Conservation (phyloP, 1,140 invertebrate species). For the Ladona fulva region DNA sequence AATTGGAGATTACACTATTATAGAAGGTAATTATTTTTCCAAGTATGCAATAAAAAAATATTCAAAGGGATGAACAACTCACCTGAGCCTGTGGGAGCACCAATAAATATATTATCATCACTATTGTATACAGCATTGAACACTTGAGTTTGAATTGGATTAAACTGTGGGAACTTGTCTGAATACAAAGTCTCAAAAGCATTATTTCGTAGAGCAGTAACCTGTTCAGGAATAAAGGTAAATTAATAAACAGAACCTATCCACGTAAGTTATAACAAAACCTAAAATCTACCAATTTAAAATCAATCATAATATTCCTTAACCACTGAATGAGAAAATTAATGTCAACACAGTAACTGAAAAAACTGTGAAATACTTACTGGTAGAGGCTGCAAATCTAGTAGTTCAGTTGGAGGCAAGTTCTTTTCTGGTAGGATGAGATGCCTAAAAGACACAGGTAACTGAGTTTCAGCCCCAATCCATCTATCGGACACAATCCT, state of each 20-base stretch:
- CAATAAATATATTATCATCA: conserved; percentile 97
- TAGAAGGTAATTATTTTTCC: background rate
- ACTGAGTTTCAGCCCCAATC: conserved; percentile 89
- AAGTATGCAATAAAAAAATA: background rate
- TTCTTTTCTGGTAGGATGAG: conserved; percentile 97
- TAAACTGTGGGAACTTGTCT: conserved; percentile 87
- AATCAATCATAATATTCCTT: background rate
- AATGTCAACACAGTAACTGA: too few relatives aligned
- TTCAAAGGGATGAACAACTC: background rate
- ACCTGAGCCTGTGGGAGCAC: conserved; percentile 86
- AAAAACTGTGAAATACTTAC: conserved; percentile 33
- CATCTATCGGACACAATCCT: conserved; percentile 51
- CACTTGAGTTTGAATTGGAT: conserved; percentile 99
- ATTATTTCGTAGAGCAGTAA: conserved; percentile 71
- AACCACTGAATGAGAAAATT: background rate
- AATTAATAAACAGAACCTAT: conserved; percentile 2
- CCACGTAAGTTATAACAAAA: background rate
- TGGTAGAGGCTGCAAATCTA: conserved; percentile 95
- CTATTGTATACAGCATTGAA: conserved; percentile 98
- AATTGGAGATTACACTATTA: too few relatives aligned
- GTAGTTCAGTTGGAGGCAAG: conserved; percentile 90
- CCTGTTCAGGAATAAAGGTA: conserved; percentile 23
- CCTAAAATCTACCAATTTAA: background rate
- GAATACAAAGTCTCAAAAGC: conserved; percentile 79
- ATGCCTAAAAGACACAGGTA: conserved; percentile 96